phyloP scores from a whole-genome alignment of 2,113 vertebrate genomes.

The Balaenoptera acutorostrata region DNA sequence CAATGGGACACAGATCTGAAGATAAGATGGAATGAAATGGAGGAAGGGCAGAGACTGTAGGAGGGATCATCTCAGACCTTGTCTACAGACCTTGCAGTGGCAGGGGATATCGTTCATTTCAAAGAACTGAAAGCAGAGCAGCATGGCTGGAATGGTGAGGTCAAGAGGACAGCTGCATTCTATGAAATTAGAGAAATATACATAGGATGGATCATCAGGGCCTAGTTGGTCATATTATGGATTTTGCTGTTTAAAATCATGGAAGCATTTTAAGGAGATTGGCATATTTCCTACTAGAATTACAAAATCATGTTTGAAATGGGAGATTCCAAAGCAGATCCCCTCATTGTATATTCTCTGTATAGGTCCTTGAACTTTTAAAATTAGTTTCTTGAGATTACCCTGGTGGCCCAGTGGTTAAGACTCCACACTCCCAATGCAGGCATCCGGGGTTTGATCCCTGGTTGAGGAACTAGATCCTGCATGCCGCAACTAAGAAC shows the following conservation, averaged over 20 bases:
- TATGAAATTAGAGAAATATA: neutral
- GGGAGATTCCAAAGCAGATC: neutral
- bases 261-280: neutral
- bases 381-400: neutral
- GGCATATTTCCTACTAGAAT: neutral
- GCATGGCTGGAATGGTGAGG: neutral
- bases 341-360: neutral
- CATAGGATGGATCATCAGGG: accelerated
- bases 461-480: too few relatives aligned
- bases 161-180: neutral
- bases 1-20: neutral
- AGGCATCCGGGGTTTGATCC: too few relatives aligned
- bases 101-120: accelerated
- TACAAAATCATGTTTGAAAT: neutral
- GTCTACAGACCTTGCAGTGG: neutral
- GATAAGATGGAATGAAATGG: neutral
- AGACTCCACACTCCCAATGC: too few relatives aligned
- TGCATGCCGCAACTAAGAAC: too few relatives aligned
- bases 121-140: neutral
- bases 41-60: neutral
- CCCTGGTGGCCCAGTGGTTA: too few relatives aligned
- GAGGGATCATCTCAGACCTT: neutral
- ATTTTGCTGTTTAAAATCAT: neutral
- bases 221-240: accelerated
- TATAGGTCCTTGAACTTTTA: neutral